Evolutionary conservation across 2,888 invertebrate genomes (phyloP).

Genomic region (Polyploca ridens): DNA sequence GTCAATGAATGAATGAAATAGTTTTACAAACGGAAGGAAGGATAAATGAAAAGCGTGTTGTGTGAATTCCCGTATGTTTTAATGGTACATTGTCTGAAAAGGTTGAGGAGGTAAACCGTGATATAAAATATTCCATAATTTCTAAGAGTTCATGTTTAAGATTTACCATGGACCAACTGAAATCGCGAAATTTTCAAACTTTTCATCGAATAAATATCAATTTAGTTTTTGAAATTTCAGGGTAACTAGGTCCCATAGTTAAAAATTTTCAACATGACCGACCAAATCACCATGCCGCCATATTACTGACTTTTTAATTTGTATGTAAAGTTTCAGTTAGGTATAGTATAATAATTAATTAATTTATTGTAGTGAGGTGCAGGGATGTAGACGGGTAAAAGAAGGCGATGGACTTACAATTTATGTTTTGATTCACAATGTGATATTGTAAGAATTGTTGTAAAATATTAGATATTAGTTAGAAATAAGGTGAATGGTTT

Average conservation of each 20-base stretch:
- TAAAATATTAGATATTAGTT: neutral
- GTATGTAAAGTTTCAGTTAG: neutral
- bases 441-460: neutral
- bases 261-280: no score
- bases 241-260: no score
- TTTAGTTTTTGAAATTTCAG: no score
- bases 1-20: neutral
- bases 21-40: neutral
- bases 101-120: neutral
- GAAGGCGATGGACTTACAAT: neutral
- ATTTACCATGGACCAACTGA: no score
- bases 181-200: no score
- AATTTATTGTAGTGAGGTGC: neutral
- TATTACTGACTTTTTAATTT: neutral
- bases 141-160: no score
- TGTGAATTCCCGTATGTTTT: neutral
- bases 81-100: neutral
- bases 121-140: neutral
- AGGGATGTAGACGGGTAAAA: neutral
- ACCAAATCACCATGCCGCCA: no score
- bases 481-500: slow-evolving; percentile 5
- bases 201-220: no score
- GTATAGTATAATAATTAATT: neutral
- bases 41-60: neutral
- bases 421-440: neutral